phyloP scores from a whole-genome alignment of 2,797 vertebrate species.

The Galaxias olidus region DNA sequence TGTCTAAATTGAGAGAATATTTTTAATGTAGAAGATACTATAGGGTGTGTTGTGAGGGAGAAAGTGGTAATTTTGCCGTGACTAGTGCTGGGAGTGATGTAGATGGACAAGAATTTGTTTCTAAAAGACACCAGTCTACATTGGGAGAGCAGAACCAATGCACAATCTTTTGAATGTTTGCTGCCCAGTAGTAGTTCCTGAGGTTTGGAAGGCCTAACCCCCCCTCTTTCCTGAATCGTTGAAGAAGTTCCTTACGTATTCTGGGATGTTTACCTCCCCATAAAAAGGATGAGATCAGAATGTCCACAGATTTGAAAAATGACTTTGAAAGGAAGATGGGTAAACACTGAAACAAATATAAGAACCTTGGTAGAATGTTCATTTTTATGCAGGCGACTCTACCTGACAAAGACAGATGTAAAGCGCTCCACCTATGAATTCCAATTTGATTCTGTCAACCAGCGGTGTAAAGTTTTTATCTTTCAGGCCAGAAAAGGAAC shows the following conservation, averaged over 20 bases:
- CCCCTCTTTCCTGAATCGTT: background rate
- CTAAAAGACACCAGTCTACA: too few relatives aligned
- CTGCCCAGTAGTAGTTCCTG: slow-evolving; percentile 7
- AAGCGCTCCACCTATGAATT: background rate
- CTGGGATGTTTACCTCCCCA: slow-evolving; percentile 1
- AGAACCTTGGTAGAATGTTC: slow-evolving; percentile 6
- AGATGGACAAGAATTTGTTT: too few relatives aligned
- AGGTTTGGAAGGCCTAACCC: slow-evolving; percentile 15
- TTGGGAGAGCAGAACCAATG: too few relatives aligned
- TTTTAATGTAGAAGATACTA: too few relatives aligned
- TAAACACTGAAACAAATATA: slow-evolving; percentile 16
- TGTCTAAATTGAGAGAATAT: too few relatives aligned
- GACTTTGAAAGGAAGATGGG: slow-evolving; percentile 8
- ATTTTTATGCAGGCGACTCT: slow-evolving; percentile 6
- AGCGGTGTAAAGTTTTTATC: background rate
- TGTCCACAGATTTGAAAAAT: slow-evolving; percentile 6
- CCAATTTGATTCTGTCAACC: background rate
- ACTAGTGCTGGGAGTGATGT: too few relatives aligned
- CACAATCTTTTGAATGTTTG: too few relatives aligned
- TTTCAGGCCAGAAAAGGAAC: too few relatives aligned
- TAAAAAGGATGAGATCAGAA: slow-evolving; percentile 9
- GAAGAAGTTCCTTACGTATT: slow-evolving; percentile 2
- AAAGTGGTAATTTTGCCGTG: too few relatives aligned
- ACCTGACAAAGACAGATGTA: slow-evolving; percentile 7
- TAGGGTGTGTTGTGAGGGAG: too few relatives aligned